phyloP scores from a whole-genome alignment of 2,888 invertebrate species.

The Harpalus rubripes region DNA sequence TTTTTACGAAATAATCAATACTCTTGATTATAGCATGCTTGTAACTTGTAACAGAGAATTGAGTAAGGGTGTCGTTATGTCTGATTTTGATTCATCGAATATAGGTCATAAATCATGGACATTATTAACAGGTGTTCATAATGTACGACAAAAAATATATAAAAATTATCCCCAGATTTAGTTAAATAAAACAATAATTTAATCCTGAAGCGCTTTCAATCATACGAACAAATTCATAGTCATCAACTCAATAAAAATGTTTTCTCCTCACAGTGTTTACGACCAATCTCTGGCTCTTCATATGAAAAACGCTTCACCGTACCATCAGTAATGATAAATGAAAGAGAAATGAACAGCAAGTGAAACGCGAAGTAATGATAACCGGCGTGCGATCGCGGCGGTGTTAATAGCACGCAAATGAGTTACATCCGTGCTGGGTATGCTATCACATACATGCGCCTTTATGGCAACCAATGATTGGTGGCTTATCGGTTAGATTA shows the following conservation, averaged over 20 bases:
- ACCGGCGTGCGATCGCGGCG: slow-evolving; percentile 50
- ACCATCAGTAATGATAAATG: slow-evolving; percentile 43
- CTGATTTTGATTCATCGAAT: not conserved
- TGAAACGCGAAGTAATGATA: slow-evolving; percentile 63
- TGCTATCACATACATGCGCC: slow-evolving; percentile 17
- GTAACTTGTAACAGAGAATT: too few species aligned
- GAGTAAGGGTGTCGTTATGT: too few species aligned
- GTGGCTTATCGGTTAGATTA: not conserved
- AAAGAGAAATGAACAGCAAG: slow-evolving; percentile 46
- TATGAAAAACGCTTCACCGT: not conserved
- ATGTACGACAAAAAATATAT: not conserved
- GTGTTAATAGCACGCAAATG: slow-evolving; percentile 64
- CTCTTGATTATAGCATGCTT: too few species aligned
- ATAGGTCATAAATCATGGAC: slow-evolving; percentile 4
- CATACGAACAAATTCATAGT: too few species aligned
- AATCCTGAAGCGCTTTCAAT: too few species aligned
- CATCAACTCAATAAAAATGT: too few species aligned
- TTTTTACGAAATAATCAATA: too few species aligned
- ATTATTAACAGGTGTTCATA: not conserved
- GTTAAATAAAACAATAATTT: too few species aligned
- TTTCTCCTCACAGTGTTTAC: too few species aligned
- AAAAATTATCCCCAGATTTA: too few species aligned
- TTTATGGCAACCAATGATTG: not conserved
- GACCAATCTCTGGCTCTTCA: not conserved
- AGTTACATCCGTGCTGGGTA: slow-evolving; percentile 58